phyloP scores from a whole-genome alignment of 2,113 vertebrate species.

The Cololabis saira region DNA sequence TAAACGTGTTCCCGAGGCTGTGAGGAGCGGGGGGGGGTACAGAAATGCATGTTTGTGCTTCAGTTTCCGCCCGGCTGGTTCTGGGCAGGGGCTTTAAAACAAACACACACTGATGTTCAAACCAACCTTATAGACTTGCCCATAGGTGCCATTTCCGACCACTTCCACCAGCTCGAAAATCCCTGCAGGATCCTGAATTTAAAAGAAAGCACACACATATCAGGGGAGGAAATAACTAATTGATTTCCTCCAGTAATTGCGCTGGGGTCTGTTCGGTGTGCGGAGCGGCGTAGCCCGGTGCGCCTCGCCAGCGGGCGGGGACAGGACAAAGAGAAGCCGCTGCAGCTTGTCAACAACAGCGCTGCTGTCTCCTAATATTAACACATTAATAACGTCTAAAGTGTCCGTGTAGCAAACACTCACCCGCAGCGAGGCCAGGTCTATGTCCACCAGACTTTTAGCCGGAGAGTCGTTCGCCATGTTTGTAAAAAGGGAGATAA shows the following conservation, averaged over 20 bases:
- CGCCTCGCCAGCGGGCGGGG: conserved; percentile 56
- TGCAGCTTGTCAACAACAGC: conserved; percentile 37
- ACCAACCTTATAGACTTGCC: conserved; percentile 94
- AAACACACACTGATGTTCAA: conserved; percentile 68
- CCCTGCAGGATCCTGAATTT: conserved; percentile 87
- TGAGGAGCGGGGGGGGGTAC: conserved; percentile 18
- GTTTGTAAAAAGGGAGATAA: conserved; percentile 72
- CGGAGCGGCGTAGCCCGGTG: conserved; percentile 60
- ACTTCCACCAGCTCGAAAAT: conserved; percentile 92
- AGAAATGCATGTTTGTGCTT: conserved; percentile 57
- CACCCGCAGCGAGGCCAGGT: conserved; percentile 93
- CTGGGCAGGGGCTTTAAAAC: conserved; percentile 24
- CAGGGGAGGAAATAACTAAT: background rate
- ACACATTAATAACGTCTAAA: background rate
- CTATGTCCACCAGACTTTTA: conserved; percentile 95
- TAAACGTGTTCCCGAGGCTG: conserved; percentile 33
- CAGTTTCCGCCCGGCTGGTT: conserved; percentile 55
- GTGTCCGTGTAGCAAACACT: conserved; percentile 51
- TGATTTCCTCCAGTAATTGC: conserved; percentile 12
- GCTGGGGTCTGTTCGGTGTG: conserved; percentile 37
- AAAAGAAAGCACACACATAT: conserved; percentile 8
- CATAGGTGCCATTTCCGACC: conserved; percentile 91
- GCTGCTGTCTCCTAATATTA: accelerated
- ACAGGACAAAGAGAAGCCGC: conserved; percentile 73
- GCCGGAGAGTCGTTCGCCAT: conserved; percentile 98